Conservation (phyloP, 2,797 vertebrate species). For the Mareca penelope region DNA sequence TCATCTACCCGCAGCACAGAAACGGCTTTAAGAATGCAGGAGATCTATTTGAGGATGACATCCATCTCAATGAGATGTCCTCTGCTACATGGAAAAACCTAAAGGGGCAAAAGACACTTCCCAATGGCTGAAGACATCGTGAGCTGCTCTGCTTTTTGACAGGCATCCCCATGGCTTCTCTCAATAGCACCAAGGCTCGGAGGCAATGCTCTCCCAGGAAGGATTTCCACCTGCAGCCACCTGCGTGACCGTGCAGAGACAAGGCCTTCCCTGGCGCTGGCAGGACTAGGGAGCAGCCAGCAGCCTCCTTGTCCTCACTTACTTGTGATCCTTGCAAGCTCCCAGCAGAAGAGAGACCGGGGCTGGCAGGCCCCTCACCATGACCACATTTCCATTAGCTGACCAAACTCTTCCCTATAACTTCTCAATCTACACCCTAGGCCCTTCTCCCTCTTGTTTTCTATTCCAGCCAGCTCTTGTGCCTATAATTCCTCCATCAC, state of each 20-base stretch:
- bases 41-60: background rate
- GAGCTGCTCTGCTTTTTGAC: background rate
- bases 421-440: background rate
- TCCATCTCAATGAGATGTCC: background rate
- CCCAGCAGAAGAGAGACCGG: background rate
- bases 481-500: background rate
- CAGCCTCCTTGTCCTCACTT: background rate
- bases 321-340: background rate
- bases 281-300: background rate
- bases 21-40: background rate
- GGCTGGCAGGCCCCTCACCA: background rate
- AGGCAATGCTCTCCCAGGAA: background rate
- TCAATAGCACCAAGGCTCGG: background rate
- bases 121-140: background rate
- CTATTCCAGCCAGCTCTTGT: background rate
- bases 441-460: background rate
- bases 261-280: background rate
- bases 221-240: background rate
- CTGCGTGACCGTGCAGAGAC: background rate
- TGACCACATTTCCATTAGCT: background rate
- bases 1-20: background rate
- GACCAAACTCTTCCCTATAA: background rate
- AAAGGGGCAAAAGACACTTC: fast-evolving
- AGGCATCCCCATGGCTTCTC: background rate
- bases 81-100: background rate